Base-by-base conservation (phyloP, 2,797 vertebrate species). In the Sciurus vulgaris region DNA sequence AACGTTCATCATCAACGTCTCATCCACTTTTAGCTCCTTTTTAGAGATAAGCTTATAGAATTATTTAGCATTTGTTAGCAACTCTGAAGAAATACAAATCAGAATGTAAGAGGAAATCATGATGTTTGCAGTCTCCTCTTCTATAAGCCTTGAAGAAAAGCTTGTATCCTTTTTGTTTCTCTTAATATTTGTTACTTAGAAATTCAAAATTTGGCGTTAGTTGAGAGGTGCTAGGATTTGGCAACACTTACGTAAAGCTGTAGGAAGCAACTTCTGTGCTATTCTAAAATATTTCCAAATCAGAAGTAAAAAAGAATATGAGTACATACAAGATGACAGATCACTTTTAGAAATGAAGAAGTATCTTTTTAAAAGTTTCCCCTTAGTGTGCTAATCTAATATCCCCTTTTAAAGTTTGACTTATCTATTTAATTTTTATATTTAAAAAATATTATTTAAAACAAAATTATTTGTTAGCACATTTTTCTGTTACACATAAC, bases 111-210 rank as follows among this genome's bases (percentile, higher is more conserved):
- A 78, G 76, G 56, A 92, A 94, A 73, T 49, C 17, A 54, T 61
- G 83, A 44, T 77, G 18, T 92, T 67, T 92, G 41, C 78, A 88
- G 24, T 67, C 94, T 30, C 13, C 12, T 86, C 3, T 69, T 91
- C 33, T 83, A 4, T 70, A 89, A 95, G 73, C 65, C 17, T 93
- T 93, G 51, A 96, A 65, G n/a, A 90, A 95, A 94, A 95, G 11
- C 28, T 67, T 90, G 41, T 33, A 72, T 6, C 38, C 18, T 59
- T 94, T 96, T 91, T 97, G 26, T 91, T 90, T 90, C 61, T 89
- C 51, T 91, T 67, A 74, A 85, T 77, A 90, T 47, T 70, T 95
- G 33, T 63, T 28, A 76, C 33, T 73, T 87, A 93, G 33, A 76
- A 83, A 38, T 83, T 61, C 30, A 86, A 95, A 70, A 20, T 51